phyloP scores from a whole-genome alignment of 30 jellyfish, hydroid and myxozoan genomes.

The Cassiopea andromeda region DNA sequence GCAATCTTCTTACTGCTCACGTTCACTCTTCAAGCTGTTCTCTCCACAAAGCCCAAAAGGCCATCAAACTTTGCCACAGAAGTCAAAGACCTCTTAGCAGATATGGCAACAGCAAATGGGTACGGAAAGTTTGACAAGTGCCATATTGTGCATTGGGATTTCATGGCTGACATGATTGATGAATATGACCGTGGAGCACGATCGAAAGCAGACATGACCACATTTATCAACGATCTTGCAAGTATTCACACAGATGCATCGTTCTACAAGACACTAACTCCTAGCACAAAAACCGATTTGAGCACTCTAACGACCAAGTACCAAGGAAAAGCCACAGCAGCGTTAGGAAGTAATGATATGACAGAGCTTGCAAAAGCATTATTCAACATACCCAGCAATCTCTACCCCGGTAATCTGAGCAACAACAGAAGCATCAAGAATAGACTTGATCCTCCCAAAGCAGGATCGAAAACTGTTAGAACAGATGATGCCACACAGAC shows the following conservation, averaged over 20 bases:
- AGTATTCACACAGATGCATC: not conserved
- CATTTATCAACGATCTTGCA: not conserved
- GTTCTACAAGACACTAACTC: not conserved
- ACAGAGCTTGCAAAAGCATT: not conserved
- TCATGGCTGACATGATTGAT: not conserved
- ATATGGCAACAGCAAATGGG: not conserved
- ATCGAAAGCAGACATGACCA: not conserved
- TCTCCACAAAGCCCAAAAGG: not conserved
- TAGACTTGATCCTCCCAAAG: not conserved
- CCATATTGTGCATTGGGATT: not conserved
- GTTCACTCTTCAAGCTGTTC: not conserved
- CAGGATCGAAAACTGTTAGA: not conserved
- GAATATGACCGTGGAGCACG: not conserved
- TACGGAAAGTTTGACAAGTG: not conserved
- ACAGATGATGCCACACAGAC: not conserved
- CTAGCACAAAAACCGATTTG: not conserved
- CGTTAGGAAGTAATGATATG: not conserved
- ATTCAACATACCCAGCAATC: not conserved
- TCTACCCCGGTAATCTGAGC: not conserved
- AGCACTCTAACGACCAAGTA: not conserved
- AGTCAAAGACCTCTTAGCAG: not conserved
- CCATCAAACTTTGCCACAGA: not conserved
- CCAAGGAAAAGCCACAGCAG: not conserved
- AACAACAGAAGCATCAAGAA: not conserved
- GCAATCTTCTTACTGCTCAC: not conserved